A percentile compares a stretch with the other conserved stretches of the same genome.
Conservation (phyloP, 2,888 invertebrate genomes). For the Dolichopus griseipennis region DNA sequence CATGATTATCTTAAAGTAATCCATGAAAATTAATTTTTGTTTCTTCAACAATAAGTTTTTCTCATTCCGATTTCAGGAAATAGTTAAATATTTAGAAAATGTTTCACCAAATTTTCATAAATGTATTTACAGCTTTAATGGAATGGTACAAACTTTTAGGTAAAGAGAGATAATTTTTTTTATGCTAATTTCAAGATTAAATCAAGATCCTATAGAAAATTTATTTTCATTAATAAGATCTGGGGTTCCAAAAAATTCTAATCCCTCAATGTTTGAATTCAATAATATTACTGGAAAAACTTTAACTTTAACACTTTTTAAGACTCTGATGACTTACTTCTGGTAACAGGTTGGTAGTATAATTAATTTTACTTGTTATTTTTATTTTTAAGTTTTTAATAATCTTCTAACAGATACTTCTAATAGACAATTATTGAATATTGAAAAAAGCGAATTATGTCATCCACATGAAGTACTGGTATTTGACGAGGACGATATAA, state of each 20-base stretch:
- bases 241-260: neutral
- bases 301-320: slow-evolving; percentile 7
- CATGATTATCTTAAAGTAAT: neutral
- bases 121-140: slow-evolving; percentile 1
- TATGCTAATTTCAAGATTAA: slow-evolving; percentile 1
- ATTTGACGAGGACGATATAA: neutral
- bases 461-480: neutral
- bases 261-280: neutral
- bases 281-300: neutral
- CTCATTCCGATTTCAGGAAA: too few species aligned
- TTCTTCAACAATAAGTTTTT: too few species aligned
- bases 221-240: slow-evolving; percentile 12
- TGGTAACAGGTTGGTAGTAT: too few species aligned
- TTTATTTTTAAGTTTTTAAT: neutral
- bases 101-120: too few species aligned
- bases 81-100: too few species aligned
- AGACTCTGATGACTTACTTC: neutral
- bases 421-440: neutral
- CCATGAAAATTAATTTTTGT: too few species aligned
- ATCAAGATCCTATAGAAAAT: slow-evolving; percentile 13
- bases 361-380: too few species aligned
- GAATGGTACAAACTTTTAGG: slow-evolving; percentile 12
- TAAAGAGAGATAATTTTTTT: slow-evolving; percentile 10
- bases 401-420: too few species aligned
- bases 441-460: neutral